Evolutionary conservation across 23 tunicate genomes (phyloP), one percentile per base, ranked within the genome.

Genomic region (Clavelina lepadiformis): DNA sequence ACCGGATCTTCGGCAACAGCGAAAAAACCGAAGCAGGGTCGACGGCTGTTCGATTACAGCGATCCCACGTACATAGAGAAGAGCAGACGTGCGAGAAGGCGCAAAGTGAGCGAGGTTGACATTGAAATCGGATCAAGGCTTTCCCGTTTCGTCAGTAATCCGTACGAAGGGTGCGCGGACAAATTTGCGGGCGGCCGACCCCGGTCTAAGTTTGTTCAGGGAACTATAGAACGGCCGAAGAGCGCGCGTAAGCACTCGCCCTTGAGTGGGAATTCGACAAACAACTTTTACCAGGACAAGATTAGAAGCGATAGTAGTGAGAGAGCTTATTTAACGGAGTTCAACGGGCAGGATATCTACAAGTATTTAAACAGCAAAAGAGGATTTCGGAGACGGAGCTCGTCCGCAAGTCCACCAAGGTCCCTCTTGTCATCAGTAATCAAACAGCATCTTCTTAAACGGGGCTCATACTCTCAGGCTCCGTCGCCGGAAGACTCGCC

Each of bases 141-240:
- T 33, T 72, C 79, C 13, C 77, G 93, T 19, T 84, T 76, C 38
- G 76, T 76, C 18, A 58, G 25, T 45, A 56, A 46, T 22, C 93
- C 93, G 8, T 84, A 84, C 83, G 93, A 84, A 55, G 93, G 93
- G 26, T 62, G 75, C 31, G 70, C 61, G 23, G 93, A 84, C 65
- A 69, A 75, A 53, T 63, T 65, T 67, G 3, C 35, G 5, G 47
- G 56, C 6, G 28, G 30, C 24, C 32, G 45, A 8, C 29, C 31
- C n/a, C 19, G 50, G 63, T 22, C 67, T 38, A 67, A 75, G 28
- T 36, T 13, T 46, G 32, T 21, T 69, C 78, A 56, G 13, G 18
- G 33, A 31, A 20, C 28, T 20, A 18, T 13, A 6, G 25, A 22
- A 4, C 15, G 20, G 1, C 28, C 35, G 51, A 38, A 50, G 22